Conservation (phyloP, 2,113 vertebrate genomes). For the Percina caprodes region DNA sequence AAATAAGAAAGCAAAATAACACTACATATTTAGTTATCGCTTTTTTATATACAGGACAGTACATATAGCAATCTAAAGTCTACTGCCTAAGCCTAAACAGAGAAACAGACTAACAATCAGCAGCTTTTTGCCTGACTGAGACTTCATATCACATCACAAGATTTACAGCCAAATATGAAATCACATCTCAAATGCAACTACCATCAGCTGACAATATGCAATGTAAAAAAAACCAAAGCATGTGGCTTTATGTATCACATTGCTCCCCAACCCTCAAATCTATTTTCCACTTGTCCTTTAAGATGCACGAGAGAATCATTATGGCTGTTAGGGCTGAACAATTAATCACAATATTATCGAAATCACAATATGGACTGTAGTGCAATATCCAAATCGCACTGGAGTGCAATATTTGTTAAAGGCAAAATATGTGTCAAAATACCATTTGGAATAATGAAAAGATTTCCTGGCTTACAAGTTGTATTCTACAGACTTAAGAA, state of each 20-base stretch:
- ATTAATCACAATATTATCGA: too few species aligned
- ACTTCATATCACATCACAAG: constrained; percentile 14
- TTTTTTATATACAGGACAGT: not conserved
- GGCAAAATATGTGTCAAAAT: too few species aligned
- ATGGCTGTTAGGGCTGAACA: too few species aligned
- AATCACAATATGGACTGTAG: too few species aligned
- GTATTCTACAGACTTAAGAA: too few species aligned
- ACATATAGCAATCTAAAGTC: not conserved
- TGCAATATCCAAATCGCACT: too few species aligned
- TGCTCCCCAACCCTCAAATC: not conserved
- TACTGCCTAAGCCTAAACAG: not conserved
- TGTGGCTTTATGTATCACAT: not conserved
- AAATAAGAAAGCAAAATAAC: not conserved
- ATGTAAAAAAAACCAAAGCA: not conserved
- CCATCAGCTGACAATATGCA: not conserved
- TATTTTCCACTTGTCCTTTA: not conserved
- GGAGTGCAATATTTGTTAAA: too few species aligned
- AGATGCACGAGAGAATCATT: not conserved
- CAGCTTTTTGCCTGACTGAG: not conserved
- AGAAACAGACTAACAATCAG: not conserved
- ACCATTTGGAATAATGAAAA: too few species aligned
- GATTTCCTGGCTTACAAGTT: too few species aligned
- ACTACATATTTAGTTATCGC: not conserved
- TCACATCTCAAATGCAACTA: not conserved
- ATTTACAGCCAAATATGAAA: not conserved